phyloP scores from a whole-genome alignment of 1,140 invertebrate genomes.

The Drosophila nannoptera region DNA sequence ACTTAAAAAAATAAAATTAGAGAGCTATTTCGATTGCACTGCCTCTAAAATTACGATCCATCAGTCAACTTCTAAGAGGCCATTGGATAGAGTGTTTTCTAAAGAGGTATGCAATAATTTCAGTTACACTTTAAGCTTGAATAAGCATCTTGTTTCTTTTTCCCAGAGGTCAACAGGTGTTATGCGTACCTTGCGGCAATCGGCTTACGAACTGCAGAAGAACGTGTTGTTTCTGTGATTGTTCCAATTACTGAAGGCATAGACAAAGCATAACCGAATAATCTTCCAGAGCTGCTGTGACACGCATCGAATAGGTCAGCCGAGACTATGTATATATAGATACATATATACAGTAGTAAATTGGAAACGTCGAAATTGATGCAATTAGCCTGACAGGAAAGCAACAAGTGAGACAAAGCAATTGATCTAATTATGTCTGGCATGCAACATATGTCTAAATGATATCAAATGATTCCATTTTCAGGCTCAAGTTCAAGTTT shows the following conservation, averaged over 20 bases:
- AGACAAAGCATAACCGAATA: too few species aligned
- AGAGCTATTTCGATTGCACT: too few species aligned
- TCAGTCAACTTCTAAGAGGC: too few species aligned
- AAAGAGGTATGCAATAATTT: too few species aligned
- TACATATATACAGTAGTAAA: not conserved
- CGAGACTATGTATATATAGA: too few species aligned
- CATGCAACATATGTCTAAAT: too few species aligned
- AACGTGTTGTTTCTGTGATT: conserved; percentile 36
- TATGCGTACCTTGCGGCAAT: not conserved
- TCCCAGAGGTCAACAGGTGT: conserved; percentile 29
- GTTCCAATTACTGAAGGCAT: conserved; percentile 16
- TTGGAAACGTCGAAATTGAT: conserved; percentile 38
- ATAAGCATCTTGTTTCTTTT: not conserved
- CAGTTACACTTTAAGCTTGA: too few species aligned
- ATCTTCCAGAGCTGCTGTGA: too few species aligned
- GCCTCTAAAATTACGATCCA: too few species aligned
- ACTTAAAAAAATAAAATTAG: too few species aligned
- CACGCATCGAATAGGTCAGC: too few species aligned
- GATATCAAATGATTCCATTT: not conserved
- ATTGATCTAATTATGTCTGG: not conserved
- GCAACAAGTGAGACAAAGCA: conserved; percentile 1
- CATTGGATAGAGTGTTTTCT: too few species aligned
- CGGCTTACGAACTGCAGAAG: not conserved
- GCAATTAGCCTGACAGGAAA: conserved; percentile 47
- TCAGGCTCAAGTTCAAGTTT: not conserved